These are phyloP conservation scores for Halocynthia roretzi DNA, from an alignment of 23 tunicate genomes.

Conservation along the genomic window DNA sequence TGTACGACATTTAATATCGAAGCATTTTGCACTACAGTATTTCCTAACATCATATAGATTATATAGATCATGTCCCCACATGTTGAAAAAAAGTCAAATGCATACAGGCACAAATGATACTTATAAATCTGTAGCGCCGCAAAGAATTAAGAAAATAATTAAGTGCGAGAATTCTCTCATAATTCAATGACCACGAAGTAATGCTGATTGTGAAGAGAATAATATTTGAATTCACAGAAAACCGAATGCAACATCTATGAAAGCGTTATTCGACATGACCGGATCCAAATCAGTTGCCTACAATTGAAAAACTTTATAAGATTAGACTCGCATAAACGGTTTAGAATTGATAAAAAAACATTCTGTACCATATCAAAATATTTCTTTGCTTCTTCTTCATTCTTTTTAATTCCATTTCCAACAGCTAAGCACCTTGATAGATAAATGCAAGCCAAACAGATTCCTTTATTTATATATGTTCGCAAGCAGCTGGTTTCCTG, in stretches of 20 bases:
- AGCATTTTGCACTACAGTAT: no score
- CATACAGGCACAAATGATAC: no score
- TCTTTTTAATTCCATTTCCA: conserved; percentile 80
- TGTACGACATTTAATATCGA: no score
- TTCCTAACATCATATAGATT: no score
- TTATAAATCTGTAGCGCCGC: no score
- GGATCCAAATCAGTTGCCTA: conserved; percentile 83
- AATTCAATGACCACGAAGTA: neutral
- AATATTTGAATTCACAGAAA: conserved; percentile 20
- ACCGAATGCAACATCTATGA: conserved; percentile 68
- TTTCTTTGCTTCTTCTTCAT: conserved; percentile 74
- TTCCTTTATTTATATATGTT: conserved; percentile 71
- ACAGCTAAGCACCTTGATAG: conserved; percentile 67
- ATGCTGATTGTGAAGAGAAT: neutral
- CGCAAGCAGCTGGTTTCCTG: conserved; percentile 67
- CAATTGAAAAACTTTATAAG: conserved; percentile 6
- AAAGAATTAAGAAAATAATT: no score
- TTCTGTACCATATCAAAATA: conserved; percentile 47
- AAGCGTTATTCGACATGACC: conserved; percentile 53
- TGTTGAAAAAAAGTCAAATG: no score
- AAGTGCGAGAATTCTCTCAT: no score
- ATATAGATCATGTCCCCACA: no score
- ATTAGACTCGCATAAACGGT: neutral
- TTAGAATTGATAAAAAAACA: neutral
- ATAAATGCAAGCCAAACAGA: conserved; percentile 76